Evolutionary conservation across 1,140 invertebrate genomes (phyloP), one percentile per base, ranked within the genome.

Genomic region (Coenobita brevimanus): DNA sequence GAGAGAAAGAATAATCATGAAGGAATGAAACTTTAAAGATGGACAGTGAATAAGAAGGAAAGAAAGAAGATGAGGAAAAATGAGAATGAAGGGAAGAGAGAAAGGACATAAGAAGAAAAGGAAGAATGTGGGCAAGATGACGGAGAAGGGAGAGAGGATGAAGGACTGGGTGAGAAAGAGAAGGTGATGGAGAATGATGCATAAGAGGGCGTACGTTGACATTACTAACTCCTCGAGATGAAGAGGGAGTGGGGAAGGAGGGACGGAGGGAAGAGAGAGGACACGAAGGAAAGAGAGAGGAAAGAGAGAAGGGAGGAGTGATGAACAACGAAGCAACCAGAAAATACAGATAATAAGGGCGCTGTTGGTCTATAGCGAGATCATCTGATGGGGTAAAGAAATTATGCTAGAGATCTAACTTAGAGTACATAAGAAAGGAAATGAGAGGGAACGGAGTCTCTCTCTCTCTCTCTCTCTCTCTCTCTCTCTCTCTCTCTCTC

Each of bases 221-320:
- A 13, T 43, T 24, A 41, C 36, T 21, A 46, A 24, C 50, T 46
- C 33, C 38, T 43, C 30, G 3, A n/a, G 2, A 41, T n/a, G 38
- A 43, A n/a, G 8, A 43, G 36, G 75, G 60, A 50, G 60, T 43
- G 60, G 75, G 60, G 75, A 57, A 50, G 60, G 75, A 79, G 75
- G 60, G 75, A 79, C 43, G 60, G 43, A 79, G 75, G 60, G 73
- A 76, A 76, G 73, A 76, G 73, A 43, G 41, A 54, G 46, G 54
- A 33, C 27, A 54, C 27, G 62, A 67, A 33, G 36, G 62, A 67
- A 33, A 71, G 67, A 71, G 30, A 71, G 67, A 71, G 67, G 67
- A 71, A 38, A 71, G 67, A 71, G 67, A 71, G 67, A 71, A 38
- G 41, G 62, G 41, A 38, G 41, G 67, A 71, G 67, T 38, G 67